Evolutionary conservation across 1,140 invertebrate species (phyloP).

Genomic region (Rhopalosiphum maidis): DNA sequence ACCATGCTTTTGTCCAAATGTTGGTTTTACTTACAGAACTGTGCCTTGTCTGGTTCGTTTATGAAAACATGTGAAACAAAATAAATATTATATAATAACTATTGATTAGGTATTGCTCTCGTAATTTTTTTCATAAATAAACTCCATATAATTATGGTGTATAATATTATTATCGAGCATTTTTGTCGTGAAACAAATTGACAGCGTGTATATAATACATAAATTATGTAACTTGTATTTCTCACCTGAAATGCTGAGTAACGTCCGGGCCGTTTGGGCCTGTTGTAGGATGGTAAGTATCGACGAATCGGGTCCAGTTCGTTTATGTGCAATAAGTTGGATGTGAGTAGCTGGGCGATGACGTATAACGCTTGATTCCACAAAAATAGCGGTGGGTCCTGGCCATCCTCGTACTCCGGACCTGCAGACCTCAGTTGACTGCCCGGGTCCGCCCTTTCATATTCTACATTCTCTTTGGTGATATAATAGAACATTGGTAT

Average conservation of each 20-base stretch:
- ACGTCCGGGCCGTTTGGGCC: conserved; percentile 86
- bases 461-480: conserved; percentile 78
- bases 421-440: conserved; percentile 72
- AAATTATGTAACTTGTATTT: not conserved
- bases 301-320: conserved; percentile 95
- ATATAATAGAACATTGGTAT: conserved; percentile 91
- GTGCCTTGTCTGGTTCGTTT: conserved; percentile 45
- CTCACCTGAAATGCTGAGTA: conserved; percentile 96
- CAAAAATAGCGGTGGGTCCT: conserved; percentile 67
- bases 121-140: not conserved
- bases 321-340: conserved; percentile 88
- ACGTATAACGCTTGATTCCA: conserved; percentile 84
- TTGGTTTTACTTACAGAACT: conserved; percentile 49
- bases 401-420: conserved; percentile 65
- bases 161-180: not conserved
- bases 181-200: not conserved
- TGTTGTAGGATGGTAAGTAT: conserved; percentile 94
- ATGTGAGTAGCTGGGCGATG: conserved; percentile 88
- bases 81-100: conserved; percentile 33
- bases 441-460: conserved; percentile 77
- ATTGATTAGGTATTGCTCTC: not conserved
- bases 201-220: not conserved
- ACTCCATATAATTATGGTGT: not conserved
- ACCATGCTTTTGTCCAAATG: conserved; percentile 13
- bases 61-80: conserved; percentile 49